Conservation (phyloP, 1,140 invertebrate species). For the Drosophila repletoides region DNA sequence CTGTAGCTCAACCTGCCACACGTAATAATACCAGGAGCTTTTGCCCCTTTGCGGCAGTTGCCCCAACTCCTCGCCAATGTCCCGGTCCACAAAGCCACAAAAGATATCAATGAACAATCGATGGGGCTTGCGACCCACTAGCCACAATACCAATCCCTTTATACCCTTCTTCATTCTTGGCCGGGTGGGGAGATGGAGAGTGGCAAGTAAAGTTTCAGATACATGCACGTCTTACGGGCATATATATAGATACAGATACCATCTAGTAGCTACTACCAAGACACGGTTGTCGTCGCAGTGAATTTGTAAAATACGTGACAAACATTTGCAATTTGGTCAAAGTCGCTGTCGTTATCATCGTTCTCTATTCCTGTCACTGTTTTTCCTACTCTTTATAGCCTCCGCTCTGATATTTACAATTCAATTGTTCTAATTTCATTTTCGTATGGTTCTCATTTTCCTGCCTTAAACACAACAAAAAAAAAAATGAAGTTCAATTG, state of each 20-base stretch:
- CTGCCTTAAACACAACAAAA: not conserved
- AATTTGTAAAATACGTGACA: constrained; percentile 81
- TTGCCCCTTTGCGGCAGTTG: constrained; percentile 20
- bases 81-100: constrained; percentile 51
- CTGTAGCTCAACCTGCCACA: constrained; percentile 35
- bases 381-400: constrained; percentile 24
- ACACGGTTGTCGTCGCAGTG: constrained; percentile 66
- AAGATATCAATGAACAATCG: constrained; percentile 79
- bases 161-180: not conserved
- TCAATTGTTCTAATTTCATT: constrained; percentile 80
- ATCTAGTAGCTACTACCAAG: constrained; percentile 31
- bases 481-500: constrained; percentile 62
- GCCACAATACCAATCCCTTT: constrained; percentile 31
- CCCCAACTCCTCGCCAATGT: not conserved
- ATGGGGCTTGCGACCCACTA: constrained; percentile 53
- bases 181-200: not conserved
- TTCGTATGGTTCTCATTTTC: constrained; percentile 40
- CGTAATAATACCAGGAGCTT: constrained; percentile 57
- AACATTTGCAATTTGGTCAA: constrained; percentile 74
- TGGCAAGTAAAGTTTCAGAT: constrained; percentile 23
- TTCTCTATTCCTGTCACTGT: constrained; percentile 16
- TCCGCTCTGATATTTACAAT: constrained; percentile 72
- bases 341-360: constrained; percentile 21
- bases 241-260: constrained; percentile 5
- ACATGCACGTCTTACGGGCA: constrained; percentile 41